Base-by-base conservation (phyloP, 2,888 invertebrate genomes). In the Noctua janthina region DNA sequence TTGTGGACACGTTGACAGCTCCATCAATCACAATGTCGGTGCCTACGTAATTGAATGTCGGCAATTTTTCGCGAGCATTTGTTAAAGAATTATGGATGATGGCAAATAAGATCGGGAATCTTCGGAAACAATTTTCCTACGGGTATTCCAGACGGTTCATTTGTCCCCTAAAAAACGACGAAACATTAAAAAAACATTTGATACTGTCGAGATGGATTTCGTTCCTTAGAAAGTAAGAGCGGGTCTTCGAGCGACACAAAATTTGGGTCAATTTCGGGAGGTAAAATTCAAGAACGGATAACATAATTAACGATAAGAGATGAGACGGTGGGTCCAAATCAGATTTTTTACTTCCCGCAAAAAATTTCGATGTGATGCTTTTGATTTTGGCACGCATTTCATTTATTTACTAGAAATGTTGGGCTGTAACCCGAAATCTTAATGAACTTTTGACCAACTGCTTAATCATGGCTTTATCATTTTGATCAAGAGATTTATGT, bases 21-120 rank as follows among this genome's bases (percentile, higher is more conserved):
- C 74, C 87, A 90, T 90, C 90, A 90, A 90, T 90, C 90, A 90
- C 86, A 73, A 23, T 72, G 71, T 54, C 59, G 68, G 78, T 86
- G 84, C 81, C 79, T 90, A 86, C 84, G 86, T 89, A 90, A 90
- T 90, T 90, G 90, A 90, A 90, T 87, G 85, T 88, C 86, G 74
- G 81, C 84, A 88, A 88, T 89, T 90, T 90, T 90, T 89, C 85
- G 73, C 74, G 54, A 79, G 70, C 82, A 87, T 85, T 84, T 88
- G 90, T 85, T 88, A 78, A 84, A 83, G 87, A 81, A 89, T 89
- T 89, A 88, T 85, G 74, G 75, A 83, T 87, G 83, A 84, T 76
- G 49, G 64, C 78, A 80, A 84, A 80, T 81, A 78, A 72, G 77
- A 86, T 78, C 64, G 64, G 64, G 64, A 79, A 82, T 80, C 83